Evolutionary conservation across 2,797 vertebrate species (phyloP), one percentile per base, ranked within the genome.

Genomic region (Pseudopleuronectes americanus): DNA sequence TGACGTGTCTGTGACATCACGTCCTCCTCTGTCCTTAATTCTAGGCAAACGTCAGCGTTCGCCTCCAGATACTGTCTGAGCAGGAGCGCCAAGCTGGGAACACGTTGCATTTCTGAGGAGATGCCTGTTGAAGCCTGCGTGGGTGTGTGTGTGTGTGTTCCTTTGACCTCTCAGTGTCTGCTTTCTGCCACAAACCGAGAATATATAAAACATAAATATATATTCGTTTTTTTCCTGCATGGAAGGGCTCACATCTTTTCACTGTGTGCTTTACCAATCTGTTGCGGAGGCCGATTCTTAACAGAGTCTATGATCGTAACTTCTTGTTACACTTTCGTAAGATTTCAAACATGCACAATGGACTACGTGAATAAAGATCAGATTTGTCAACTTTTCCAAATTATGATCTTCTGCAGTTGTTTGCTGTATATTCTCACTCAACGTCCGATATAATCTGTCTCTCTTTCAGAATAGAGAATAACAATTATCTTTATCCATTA

Each of bases 381-480:
- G 9, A 26, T 53, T 52, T 26, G 22, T 19, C 23, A 19, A 23
- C 24, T 8, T 12, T 56, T 12, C 2, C n/a, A 19, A 22, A 58
- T 26, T 5, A 60, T 66, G 6, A 65, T 5, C 10, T 24, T 1
- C 12, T 21, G 53, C 54, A 52, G 43, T 16, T 14, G 41, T 55
- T 22, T 0, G 8, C 10, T 36, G 22, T 26, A 23, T 55, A 16
- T 48, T 64, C 8, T 57, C 3, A 38, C 10, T 1, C 12, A n/a
- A n/a, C n/a, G 24, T 48, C 19, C 6, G 2, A 52, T 57, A 17
- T 19, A 45, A 45, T 45, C 59, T 28, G 23, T 41, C 16, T 23
- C 9, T 57, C 0, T 47, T 59, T 59, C n/a, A 75, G 33, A 64
- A 55, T 1, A 43, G 17, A 75, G 26, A 64, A 55, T 2, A 48